A percentile compares a stretch with the other conserved stretches of the same genome.
These are phyloP conservation scores for Cataglyphis rosenhaueri DNA, from an alignment of 2,888 invertebrate genomes.

Conservation along the genomic window DNA sequence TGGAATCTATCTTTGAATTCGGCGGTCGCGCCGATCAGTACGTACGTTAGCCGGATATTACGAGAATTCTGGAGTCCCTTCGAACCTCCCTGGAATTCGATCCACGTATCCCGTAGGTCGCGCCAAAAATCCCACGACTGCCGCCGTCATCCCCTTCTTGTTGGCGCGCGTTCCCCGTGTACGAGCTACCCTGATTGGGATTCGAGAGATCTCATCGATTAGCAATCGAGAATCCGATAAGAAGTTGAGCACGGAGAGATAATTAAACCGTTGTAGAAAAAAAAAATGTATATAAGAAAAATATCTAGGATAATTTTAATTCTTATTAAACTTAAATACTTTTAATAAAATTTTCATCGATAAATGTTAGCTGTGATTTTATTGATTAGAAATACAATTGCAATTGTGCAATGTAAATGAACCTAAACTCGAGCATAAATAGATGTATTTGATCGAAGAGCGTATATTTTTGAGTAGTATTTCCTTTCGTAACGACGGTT, in stretches of 20 bases:
- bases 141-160: constrained; percentile 46
- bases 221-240: constrained; percentile 18
- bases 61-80: constrained; percentile 62
- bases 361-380: background rate
- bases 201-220: constrained; percentile 41
- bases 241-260: background rate
- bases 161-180: constrained; percentile 21
- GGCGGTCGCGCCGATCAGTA: constrained; percentile 55
- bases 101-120: constrained; percentile 61
- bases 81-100: constrained; percentile 64
- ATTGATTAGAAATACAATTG: background rate
- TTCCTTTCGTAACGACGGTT: background rate
- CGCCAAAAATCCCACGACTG: constrained; percentile 61
- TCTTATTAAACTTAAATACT: background rate
- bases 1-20: constrained; percentile 64
- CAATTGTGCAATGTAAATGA: background rate
- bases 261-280: constrained; percentile 19
- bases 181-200: constrained; percentile 31
- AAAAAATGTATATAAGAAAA: background rate
- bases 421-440: background rate
- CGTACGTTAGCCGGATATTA: constrained; percentile 65
- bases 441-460: background rate
- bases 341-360: background rate
- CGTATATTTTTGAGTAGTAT: too few species aligned
- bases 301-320: background rate